These are phyloP conservation scores for Alviniconcha marisindica DNA, from an alignment of 1,140 invertebrate species.

Conservation along the genomic window DNA sequence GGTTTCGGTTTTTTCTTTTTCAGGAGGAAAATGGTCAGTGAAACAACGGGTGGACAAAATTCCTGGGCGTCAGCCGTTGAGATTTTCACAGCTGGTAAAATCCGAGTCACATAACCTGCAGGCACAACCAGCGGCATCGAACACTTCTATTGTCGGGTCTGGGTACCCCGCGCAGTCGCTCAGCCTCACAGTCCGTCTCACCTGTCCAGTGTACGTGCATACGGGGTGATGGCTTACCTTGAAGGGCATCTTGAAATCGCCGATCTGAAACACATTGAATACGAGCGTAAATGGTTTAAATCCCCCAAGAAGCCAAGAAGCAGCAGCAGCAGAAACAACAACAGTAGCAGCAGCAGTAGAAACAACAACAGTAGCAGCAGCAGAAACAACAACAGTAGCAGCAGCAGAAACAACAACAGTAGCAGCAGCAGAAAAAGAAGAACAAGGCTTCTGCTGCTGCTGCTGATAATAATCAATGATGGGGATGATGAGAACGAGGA, in stretches of 20 bases:
- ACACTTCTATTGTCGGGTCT: constrained; percentile 64
- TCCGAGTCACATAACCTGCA: constrained; percentile 65
- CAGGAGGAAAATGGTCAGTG: too few relatives aligned
- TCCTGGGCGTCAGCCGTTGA: constrained; percentile 63
- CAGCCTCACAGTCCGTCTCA: constrained; percentile 78
- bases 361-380: not conserved
- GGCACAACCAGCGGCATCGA: constrained; percentile 64
- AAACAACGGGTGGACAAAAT: too few relatives aligned
- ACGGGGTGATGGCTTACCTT: constrained; percentile 89
- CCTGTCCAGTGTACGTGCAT: constrained; percentile 85
- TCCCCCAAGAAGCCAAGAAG: too few relatives aligned
- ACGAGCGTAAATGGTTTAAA: too few relatives aligned
- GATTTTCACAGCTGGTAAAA: constrained; percentile 69
- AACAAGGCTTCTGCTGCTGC: too few relatives aligned
- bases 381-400: not conserved
- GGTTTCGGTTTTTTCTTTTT: too few relatives aligned
- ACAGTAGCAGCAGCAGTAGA: not conserved
- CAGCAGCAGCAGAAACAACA: too few relatives aligned
- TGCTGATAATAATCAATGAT: too few relatives aligned
- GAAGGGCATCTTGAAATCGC: constrained; percentile 91
- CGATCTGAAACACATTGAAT: constrained; percentile 79
- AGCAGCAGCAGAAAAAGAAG: not conserved
- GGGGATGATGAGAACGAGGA: too few relatives aligned
- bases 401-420: not conserved
- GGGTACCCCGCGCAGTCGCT: constrained; percentile 80